phyloP scores from a whole-genome alignment of 2,797 vertebrate genomes.

The Denticeps clupeoides region DNA sequence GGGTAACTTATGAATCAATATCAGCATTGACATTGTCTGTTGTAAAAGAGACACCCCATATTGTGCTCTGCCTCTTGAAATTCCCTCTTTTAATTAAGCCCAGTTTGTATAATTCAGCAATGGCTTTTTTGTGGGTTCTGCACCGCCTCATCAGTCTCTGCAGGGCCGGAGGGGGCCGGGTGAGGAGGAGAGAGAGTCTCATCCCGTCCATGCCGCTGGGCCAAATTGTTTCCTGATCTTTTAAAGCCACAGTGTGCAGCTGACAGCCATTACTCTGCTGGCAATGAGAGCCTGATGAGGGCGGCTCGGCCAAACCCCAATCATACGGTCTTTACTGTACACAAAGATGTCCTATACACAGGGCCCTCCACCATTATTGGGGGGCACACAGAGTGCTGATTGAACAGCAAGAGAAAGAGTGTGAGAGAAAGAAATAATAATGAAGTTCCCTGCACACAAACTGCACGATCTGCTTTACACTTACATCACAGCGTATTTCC shows the following conservation, averaged over 20 bases:
- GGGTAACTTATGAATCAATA: neutral
- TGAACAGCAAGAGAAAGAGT: no score
- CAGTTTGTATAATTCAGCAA: neutral
- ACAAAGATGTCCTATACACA: no score
- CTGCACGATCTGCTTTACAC: no score
- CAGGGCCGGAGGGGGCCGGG: neutral
- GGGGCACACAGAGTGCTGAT: no score
- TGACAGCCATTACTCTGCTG: constrained; percentile 3
- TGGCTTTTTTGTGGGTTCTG: neutral
- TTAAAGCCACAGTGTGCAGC: neutral
- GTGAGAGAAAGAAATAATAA: no score
- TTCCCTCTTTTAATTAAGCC: neutral
- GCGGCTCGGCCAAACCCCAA: no score
- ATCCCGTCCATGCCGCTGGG: no score
- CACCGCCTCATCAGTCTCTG: neutral
- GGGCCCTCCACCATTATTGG: no score
- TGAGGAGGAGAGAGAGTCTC: neutral
- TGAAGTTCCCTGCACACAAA: no score
- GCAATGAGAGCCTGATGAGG: neutral
- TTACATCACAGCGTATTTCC: no score
- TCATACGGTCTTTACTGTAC: no score
- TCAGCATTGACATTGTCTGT: neutral
- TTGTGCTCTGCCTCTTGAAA: constrained; percentile 3
- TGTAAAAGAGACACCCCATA: neutral
- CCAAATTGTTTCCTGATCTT: constrained; percentile 8